Evolutionary conservation across 2,113 vertebrate species (phyloP).

Genomic region (Sturnira hondurensis): DNA sequence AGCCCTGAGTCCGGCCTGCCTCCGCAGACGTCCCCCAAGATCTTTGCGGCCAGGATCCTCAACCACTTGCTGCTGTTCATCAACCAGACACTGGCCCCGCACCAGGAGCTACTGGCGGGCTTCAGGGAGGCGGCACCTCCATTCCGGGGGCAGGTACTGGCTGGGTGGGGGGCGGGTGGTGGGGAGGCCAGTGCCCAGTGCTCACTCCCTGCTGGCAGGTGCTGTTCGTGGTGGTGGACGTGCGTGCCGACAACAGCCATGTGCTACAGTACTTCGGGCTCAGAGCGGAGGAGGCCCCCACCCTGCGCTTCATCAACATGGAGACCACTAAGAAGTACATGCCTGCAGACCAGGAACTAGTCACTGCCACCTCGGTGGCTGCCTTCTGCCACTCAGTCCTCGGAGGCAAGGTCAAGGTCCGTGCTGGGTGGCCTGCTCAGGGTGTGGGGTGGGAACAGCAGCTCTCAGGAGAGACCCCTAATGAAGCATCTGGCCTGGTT

Average conservation of each 20-base stretch:
- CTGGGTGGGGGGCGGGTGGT: accelerated
- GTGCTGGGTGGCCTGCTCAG: accelerated
- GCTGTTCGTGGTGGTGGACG: conserved; percentile 87
- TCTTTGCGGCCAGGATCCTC: conserved; percentile 85
- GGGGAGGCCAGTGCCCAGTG: accelerated
- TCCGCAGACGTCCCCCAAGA: conserved; percentile 82
- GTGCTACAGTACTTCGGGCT: conserved; percentile 90
- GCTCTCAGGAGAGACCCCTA: not conserved
- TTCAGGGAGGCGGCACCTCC: conserved; percentile 75
- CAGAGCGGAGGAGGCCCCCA: conserved; percentile 77
- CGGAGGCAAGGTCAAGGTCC: conserved; percentile 85
- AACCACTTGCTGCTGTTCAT: conserved; percentile 92
- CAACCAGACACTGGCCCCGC: conserved; percentile 82
- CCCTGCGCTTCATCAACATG: conserved; percentile 85
- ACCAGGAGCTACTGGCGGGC: conserved; percentile 74
- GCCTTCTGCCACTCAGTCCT: conserved; percentile 83
- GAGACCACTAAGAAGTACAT: conserved; percentile 86
- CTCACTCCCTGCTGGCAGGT: conserved; percentile 75
- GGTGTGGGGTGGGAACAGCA: not conserved
- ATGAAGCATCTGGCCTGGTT: not conserved
- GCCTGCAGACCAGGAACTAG: not conserved
- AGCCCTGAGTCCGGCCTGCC: not conserved
- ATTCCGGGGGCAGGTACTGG: conserved; percentile 87
- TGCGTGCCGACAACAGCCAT: conserved; percentile 1
- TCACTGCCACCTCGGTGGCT: conserved; percentile 72